A percentile compares a stretch with the other conserved stretches of the same genome.
These are phyloP conservation scores for Pluvianellus socialis DNA, from an alignment of 2,113 vertebrate species.

Conservation along the genomic window DNA sequence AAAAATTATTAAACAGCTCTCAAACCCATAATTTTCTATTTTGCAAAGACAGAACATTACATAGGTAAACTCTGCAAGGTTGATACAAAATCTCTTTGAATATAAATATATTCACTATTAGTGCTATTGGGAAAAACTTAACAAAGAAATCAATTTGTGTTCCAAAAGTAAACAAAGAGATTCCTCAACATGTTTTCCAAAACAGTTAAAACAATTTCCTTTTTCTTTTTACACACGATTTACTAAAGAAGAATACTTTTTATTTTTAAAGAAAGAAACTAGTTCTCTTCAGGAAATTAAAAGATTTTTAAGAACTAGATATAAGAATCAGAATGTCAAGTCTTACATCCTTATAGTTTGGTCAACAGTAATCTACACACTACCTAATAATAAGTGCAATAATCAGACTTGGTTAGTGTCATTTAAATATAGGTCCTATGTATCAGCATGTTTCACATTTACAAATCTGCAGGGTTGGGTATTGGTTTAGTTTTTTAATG, in stretches of 20 bases:
- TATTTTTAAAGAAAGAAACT: not conserved
- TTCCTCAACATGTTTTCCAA: not conserved
- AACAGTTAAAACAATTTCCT: not conserved
- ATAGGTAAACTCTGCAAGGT: not conserved
- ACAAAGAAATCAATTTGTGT: not conserved
- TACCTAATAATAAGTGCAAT: not conserved
- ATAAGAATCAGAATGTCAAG: not conserved
- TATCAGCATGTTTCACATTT: not conserved
- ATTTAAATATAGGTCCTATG: not conserved
- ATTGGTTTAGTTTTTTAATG: not conserved
- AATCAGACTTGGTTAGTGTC: not conserved
- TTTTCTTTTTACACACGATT: not conserved
- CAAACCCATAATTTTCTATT: not conserved
- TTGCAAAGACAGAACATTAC: not conserved
- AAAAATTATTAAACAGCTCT: slow-evolving; percentile 8
- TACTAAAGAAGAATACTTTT: not conserved
- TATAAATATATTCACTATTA: not conserved
- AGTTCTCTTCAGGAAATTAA: not conserved
- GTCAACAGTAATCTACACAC: not conserved
- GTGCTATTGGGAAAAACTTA: not conserved
- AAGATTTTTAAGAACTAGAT: not conserved
- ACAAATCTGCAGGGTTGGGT: not conserved
- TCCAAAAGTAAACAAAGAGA: not conserved
- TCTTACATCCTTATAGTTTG: not conserved
- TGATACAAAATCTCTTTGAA: not conserved